These are phyloP conservation scores for Silurus meridionalis DNA, from an alignment of 2,113 vertebrate genomes.

Conservation along the genomic window DNA sequence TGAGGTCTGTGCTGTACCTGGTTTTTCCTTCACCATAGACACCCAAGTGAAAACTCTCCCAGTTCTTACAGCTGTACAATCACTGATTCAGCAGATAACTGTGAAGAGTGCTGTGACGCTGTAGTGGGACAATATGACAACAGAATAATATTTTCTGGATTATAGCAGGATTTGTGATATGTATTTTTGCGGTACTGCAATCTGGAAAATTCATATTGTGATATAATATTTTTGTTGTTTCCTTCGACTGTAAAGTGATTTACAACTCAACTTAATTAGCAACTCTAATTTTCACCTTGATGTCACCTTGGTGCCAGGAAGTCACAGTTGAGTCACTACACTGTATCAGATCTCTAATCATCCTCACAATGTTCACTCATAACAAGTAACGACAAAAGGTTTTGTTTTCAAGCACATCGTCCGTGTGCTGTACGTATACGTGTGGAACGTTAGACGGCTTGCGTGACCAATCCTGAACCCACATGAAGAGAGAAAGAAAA, in stretches of 20 bases:
- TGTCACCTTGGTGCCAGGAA: background rate
- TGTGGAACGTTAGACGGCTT: background rate
- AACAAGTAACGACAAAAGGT: background rate
- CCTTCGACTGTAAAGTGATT: background rate
- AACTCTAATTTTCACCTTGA: slow-evolving; percentile 14
- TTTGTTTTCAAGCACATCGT: background rate
- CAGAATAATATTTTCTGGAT: background rate
- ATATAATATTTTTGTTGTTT: background rate
- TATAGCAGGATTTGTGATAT: background rate
- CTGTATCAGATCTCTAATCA: background rate
- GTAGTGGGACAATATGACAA: background rate
- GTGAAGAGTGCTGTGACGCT: background rate
- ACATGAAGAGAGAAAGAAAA: background rate
- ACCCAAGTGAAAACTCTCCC: background rate
- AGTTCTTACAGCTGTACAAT: background rate
- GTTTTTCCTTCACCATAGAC: background rate
- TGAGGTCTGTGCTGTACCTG: background rate
- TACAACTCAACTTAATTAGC: slow-evolving; percentile 22
- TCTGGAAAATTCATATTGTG: background rate
- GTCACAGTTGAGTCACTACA: background rate
- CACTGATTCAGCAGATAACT: background rate
- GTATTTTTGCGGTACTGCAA: background rate
- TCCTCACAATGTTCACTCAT: background rate
- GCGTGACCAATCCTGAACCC: background rate
- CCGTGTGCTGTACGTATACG: background rate